Conservation (phyloP, 2,888 invertebrate species). For the Pyrocoelia pectoralis region DNA sequence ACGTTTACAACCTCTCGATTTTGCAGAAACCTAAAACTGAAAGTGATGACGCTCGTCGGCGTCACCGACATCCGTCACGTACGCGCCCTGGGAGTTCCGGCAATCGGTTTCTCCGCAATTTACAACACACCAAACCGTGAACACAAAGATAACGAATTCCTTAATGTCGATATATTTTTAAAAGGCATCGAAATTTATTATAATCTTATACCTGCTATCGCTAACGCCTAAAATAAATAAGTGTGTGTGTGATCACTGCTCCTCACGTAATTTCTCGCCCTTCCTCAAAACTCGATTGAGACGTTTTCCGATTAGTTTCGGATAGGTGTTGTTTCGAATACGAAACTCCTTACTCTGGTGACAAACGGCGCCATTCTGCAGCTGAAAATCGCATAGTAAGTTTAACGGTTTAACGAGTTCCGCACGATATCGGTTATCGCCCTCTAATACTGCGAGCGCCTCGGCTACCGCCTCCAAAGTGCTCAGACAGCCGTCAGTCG, state of each 20-base stretch:
- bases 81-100: constrained; percentile 78
- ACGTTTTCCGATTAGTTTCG: constrained; percentile 81
- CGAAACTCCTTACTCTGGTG: constrained; percentile 93
- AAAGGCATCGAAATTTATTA: constrained; percentile 83
- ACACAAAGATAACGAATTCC: constrained; percentile 91
- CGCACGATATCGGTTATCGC: constrained; percentile 69
- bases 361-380: constrained; percentile 90
- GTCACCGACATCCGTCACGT: constrained; percentile 90
- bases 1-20: too few species aligned
- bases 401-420: constrained; percentile 80
- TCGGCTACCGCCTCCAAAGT: constrained; percentile 88
- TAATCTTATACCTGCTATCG: constrained; percentile 70
- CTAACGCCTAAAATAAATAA: constrained; percentile 57
- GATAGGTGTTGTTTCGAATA: constrained; percentile 80
- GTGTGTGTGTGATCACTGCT: background rate
- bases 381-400: constrained; percentile 84
- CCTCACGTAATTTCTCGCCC: constrained; percentile 45
- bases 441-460: constrained; percentile 80
- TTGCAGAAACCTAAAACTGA: constrained; percentile 71
- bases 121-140: constrained; percentile 83
- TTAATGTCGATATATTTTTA: constrained; percentile 80
- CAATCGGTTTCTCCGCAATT: constrained; percentile 92
- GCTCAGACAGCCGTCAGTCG: constrained; percentile 89
- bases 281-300: constrained; percentile 67
- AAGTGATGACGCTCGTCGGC: constrained; percentile 83